A percentile compares a stretch with the other conserved stretches of the same genome.
Evolutionary conservation across 2,888 invertebrate species (phyloP).

Genomic region (Drosophila antonietae): DNA sequence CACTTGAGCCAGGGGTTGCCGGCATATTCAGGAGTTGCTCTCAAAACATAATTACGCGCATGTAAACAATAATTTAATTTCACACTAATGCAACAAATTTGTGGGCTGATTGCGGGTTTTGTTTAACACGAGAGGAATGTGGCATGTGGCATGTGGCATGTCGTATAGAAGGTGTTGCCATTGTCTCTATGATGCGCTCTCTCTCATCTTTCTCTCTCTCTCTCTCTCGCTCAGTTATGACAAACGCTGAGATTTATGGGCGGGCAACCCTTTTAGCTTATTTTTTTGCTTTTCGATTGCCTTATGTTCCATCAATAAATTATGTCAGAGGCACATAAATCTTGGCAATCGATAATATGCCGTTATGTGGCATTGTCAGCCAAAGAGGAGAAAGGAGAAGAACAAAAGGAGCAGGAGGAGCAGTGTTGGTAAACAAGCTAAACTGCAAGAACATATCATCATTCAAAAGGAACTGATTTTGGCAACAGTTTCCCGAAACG

Average conservation of each 20-base stretch:
- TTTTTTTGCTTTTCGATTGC: background rate
- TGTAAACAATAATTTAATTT: conserved; percentile 84
- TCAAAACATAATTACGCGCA: conserved; percentile 82
- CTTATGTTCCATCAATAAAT: conserved; percentile 39
- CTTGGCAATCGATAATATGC: conserved; percentile 12
- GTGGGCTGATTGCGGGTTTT: conserved; percentile 83
- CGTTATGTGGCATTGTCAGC: background rate
- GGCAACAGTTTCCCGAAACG: conserved; percentile 39
- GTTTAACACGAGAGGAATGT: conserved; percentile 56
- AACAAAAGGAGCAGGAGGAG: background rate
- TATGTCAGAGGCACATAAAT: conserved; percentile 17
- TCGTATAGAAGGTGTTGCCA: conserved; percentile 30
- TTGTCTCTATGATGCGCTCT: conserved; percentile 2
- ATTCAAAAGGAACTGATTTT: conserved; percentile 49
- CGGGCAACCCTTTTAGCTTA: conserved; percentile 20
- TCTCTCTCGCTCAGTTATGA: conserved; percentile 15
- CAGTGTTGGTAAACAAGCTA: conserved; percentile 16
- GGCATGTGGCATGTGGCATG: conserved; percentile 42
- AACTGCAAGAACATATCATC: conserved; percentile 35
- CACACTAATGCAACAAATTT: conserved; percentile 83
- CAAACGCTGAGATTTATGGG: conserved; percentile 40
- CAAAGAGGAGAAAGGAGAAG: too few relatives aligned
- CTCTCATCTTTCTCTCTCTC: background rate
- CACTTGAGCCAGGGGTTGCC: conserved; percentile 7
- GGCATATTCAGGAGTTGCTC: conserved; percentile 25